phyloP scores from a whole-genome alignment of 2,888 invertebrate genomes.

The Branchipolynoe longqiensis region DNA sequence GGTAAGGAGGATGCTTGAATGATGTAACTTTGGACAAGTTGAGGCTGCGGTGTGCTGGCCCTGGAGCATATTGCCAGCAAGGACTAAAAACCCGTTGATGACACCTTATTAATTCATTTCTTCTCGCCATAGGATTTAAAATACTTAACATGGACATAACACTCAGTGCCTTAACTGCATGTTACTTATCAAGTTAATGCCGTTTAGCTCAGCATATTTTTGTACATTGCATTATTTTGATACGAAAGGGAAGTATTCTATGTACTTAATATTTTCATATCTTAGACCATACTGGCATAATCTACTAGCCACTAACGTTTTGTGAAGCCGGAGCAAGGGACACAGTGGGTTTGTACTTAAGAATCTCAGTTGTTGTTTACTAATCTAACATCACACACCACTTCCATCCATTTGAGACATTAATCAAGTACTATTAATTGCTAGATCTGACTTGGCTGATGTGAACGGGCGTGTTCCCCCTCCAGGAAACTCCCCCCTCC shows the following conservation, averaged over 20 bases:
- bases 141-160: constrained; percentile 51
- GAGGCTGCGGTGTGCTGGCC: constrained; percentile 12
- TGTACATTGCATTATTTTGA: constrained; percentile 58
- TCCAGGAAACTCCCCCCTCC: constrained; percentile 28
- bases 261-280: constrained; percentile 61
- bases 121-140: constrained; percentile 54
- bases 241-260: constrained; percentile 58
- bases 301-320: constrained; percentile 61
- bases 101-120: constrained; percentile 29
- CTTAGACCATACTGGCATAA: constrained; percentile 59
- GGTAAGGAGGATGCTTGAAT: constrained; percentile 27
- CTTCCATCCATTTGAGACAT: constrained; percentile 57
- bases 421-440: constrained; percentile 52
- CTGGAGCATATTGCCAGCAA: constrained; percentile 36
- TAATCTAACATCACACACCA: constrained; percentile 57
- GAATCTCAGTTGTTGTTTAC: constrained; percentile 59
- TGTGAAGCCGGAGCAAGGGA: constrained; percentile 41
- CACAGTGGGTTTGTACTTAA: constrained; percentile 42
- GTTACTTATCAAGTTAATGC: constrained; percentile 50
- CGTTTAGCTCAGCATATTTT: constrained; percentile 60
- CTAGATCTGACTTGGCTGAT: constrained; percentile 38
- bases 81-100: constrained; percentile 27
- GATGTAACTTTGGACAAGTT: constrained; percentile 61
- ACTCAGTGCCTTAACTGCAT: constrained; percentile 61
- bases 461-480: constrained; percentile 44